Conservation (phyloP, 2,888 invertebrate genomes). For the Cephalotes varians region DNA sequence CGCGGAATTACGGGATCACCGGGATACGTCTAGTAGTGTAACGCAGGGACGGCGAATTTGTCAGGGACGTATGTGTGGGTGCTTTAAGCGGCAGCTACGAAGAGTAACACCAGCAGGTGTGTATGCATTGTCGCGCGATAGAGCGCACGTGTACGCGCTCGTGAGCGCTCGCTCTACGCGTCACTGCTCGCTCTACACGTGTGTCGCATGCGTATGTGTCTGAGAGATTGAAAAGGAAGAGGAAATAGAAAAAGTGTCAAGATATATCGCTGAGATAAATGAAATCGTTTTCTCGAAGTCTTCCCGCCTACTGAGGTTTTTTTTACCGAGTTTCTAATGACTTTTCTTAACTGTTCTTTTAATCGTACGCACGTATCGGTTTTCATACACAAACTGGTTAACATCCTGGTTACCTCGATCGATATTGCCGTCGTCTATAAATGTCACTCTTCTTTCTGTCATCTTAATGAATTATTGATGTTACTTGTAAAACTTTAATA, state of each 20-base stretch:
- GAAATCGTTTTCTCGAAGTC: not conserved
- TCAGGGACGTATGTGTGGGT: conserved; percentile 53
- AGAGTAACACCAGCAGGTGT: conserved; percentile 73
- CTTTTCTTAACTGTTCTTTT: not conserved
- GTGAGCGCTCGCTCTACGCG: conserved; percentile 13
- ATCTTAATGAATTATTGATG: conserved; percentile 21
- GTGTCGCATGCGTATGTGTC: not conserved
- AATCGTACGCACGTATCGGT: conserved; percentile 1
- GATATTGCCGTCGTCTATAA: conserved; percentile 15
- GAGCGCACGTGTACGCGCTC: conserved; percentile 61
- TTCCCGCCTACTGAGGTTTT: not conserved
- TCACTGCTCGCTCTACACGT: not conserved
- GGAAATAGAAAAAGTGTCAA: not conserved
- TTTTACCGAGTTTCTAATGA: not conserved
- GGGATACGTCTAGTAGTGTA: conserved; percentile 17
- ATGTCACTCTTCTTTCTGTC: conserved; percentile 11
- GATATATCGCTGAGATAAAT: conserved; percentile 15
- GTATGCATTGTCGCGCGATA: conserved; percentile 59
- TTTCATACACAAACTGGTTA: conserved; percentile 9
- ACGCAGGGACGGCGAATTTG: conserved; percentile 39
- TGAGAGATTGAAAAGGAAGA: not conserved
- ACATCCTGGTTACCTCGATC: conserved; percentile 4
- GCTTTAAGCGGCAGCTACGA: conserved; percentile 54
- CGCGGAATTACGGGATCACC: conserved; percentile 13
- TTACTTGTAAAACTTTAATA: conserved; percentile 35